A percentile compares a stretch with the other conserved stretches of the same genome.
Conservation (phyloP, 2,888 invertebrate genomes). For the Dioctria linearis region DNA sequence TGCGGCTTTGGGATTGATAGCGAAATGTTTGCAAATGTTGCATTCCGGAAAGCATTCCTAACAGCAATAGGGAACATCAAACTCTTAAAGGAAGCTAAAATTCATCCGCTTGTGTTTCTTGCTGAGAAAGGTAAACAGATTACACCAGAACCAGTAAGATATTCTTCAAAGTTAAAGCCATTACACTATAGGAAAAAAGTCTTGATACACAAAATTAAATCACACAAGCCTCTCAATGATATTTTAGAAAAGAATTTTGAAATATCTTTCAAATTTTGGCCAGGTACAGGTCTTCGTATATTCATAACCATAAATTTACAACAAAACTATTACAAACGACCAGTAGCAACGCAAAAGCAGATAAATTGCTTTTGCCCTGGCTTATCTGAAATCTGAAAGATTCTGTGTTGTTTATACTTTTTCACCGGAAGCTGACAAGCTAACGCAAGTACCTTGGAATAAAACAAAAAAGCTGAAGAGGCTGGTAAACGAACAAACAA, state of each 20-base stretch:
- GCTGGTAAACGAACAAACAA: constrained; percentile 58
- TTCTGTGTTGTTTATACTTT: constrained; percentile 64
- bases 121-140: too few species aligned
- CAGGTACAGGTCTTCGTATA: constrained; percentile 62
- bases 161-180: constrained; percentile 18
- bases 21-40: too few species aligned
- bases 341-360: constrained; percentile 62
- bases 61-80: too few species aligned
- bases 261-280: constrained; percentile 56
- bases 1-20: too few species aligned
- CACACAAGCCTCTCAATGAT: constrained; percentile 16
- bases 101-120: too few species aligned
- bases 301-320: constrained; percentile 68
- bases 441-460: constrained; percentile 63
- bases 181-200: constrained; percentile 39
- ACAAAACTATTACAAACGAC: constrained; percentile 64
- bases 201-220: neutral
- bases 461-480: neutral
- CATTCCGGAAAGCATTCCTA: too few species aligned
- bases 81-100: too few species aligned
- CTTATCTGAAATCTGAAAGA: constrained; percentile 65
- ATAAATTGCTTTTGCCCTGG: constrained; percentile 65
- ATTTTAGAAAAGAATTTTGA: constrained; percentile 53
- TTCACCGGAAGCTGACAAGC: constrained; percentile 60
- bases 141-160: too few species aligned